Percentiles rank a stretch among this genome's conserved stretches.
Evolutionary conservation across 2,888 invertebrate genomes (phyloP).

Genomic region (Phorcus lineatus): DNA sequence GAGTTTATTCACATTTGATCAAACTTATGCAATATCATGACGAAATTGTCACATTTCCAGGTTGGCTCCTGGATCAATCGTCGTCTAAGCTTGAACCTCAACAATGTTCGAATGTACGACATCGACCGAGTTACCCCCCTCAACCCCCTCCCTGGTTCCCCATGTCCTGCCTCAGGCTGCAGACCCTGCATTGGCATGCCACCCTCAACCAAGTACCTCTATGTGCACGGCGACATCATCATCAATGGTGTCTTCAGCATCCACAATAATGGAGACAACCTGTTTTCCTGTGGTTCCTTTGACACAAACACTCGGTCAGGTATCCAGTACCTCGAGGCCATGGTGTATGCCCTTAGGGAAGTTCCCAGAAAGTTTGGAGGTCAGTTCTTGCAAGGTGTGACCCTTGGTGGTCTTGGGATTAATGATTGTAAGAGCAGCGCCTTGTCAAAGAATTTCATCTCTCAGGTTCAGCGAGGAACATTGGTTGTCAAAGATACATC

Average conservation of each 20-base stretch:
- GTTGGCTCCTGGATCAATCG: conserved; percentile 60
- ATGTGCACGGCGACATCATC: conserved; percentile 64
- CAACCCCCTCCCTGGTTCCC: conserved; percentile 50
- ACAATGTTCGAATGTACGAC: conserved; percentile 60
- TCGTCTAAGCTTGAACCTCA: conserved; percentile 49
- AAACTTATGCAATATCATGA: background rate
- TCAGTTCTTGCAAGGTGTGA: conserved; percentile 43
- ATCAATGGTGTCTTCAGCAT: conserved; percentile 66
- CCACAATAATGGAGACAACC: conserved; percentile 48
- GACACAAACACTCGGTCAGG: conserved; percentile 42
- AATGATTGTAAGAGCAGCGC: conserved; percentile 63
- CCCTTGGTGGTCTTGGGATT: conserved; percentile 57
- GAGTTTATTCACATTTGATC: background rate
- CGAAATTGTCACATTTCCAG: conserved; percentile 43
- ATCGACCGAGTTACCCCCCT: conserved; percentile 43
- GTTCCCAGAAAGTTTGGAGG: conserved; percentile 33
- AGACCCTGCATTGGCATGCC: conserved; percentile 58
- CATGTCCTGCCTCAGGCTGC: conserved; percentile 59
- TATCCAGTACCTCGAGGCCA: conserved; percentile 58
- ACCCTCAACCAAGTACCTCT: conserved; percentile 56
- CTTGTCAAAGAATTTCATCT: conserved; percentile 43
- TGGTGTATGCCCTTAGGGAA: conserved; percentile 57
- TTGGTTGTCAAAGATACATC: conserved; percentile 47
- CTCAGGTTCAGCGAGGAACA: conserved; percentile 51
- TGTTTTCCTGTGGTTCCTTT: conserved; percentile 60